Base-by-base conservation (phyloP, 2,888 invertebrate genomes). In the Polydrusus tereticollis region DNA sequence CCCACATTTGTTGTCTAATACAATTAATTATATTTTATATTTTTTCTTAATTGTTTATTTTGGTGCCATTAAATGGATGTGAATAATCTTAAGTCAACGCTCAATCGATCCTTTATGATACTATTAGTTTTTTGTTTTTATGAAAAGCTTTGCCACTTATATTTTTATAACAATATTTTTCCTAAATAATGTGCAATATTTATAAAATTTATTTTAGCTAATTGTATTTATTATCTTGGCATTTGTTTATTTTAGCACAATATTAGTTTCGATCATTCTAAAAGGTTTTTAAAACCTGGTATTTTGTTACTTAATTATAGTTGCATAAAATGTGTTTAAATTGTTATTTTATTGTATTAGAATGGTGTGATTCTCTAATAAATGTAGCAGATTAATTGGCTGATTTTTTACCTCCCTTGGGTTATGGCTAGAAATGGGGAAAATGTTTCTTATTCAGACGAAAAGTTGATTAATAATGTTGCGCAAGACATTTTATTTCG, bases 1-100 rank as follows among this genome's bases (percentile, higher is more conserved):
- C 47, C 5, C 47, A 47, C 23, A 23, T n/a, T 55, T 29, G 52
- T 29, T 10, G 16, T 21, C 14, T 1, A 26, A 55, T n/a, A 47
- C 10, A 21, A 16, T 29, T 10, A 16, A 6, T 29, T 0, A 18
- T 14, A 6, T 14, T 58, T n/a, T 38, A 23, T 58, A 38, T 41
- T 58, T 58, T 29, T 41, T 43, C 62, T 26, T 33, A 45, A 26
- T 1, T 41, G 5, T 47, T 62, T 36, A 21, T 50, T 67, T 69
- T 45, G 63, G 69, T 69, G 69, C 69, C 69, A 69, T 69, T 38
- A 57, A 69, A 69, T 69, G 69, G 69, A 64, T 64, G 64, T 69
- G 64, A 64, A 63, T 69, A 62, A 47, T 52, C 55, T 62, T 69
- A 69, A 69, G 69, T 58, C 26, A 20, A 29, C 20, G 69, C 69